phyloP scores from a whole-genome alignment of 2,797 vertebrate species.

The Apodemus agrarius region DNA sequence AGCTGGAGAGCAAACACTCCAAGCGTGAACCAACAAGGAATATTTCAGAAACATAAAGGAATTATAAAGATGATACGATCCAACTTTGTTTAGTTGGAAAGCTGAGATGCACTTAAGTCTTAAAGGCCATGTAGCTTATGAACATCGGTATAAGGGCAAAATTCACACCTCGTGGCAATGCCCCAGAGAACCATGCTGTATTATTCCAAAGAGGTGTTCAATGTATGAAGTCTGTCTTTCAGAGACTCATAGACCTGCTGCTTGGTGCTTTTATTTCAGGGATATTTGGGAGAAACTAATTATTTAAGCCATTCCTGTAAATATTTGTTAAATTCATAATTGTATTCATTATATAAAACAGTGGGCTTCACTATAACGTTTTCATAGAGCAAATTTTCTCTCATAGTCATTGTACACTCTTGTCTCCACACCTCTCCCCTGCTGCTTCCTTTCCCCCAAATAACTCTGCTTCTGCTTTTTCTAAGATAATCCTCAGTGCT shows the following conservation, averaged over 20 bases:
- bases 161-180: accelerated
- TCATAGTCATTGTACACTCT: background rate
- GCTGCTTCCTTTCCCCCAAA: background rate
- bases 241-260: background rate
- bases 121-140: background rate
- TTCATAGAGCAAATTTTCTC: background rate
- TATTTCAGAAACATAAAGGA: background rate
- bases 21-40: background rate
- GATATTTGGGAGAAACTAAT: background rate
- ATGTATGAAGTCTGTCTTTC: background rate
- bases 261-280: background rate
- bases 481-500: background rate
- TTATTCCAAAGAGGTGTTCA: background rate
- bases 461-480: background rate
- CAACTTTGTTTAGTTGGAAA: background rate
- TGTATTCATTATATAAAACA: background rate
- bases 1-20: background rate
- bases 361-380: background rate
- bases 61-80: background rate
- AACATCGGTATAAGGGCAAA: background rate
- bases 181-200: accelerated
- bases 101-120: background rate
- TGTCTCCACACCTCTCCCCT: background rate
- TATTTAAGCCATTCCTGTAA: constrained; percentile 31
- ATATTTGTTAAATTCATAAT: background rate